Evolutionary conservation across 1,140 invertebrate genomes (phyloP).

Genomic region (Sitobion miscanthi): DNA sequence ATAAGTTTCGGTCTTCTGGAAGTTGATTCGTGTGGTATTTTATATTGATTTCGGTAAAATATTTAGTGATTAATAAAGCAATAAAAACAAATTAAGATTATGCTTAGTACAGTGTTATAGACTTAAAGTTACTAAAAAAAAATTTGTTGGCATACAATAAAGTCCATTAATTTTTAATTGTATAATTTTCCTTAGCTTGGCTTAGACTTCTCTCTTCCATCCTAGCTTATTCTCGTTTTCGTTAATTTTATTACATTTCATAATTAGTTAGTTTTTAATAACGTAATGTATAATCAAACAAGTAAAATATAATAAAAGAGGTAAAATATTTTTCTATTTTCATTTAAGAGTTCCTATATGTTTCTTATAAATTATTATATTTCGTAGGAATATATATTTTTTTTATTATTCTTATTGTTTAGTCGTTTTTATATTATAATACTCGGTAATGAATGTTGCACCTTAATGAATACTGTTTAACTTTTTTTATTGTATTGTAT

Average conservation of each 20-base stretch:
- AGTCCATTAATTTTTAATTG: background rate
- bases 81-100: background rate
- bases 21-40: too few species aligned
- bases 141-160: background rate
- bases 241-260: background rate
- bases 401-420: background rate
- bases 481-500: background rate
- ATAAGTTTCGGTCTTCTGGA: too few species aligned
- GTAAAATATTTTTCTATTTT: background rate
- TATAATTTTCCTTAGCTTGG: background rate
- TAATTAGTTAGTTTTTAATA: constrained; percentile 4
- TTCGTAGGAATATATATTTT: background rate
- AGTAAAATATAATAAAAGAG: background rate
- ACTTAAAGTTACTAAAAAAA: background rate
- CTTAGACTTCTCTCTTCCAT: background rate
- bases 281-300: background rate
- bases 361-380: background rate
- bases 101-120: background rate
- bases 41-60: too few species aligned
- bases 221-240: background rate
- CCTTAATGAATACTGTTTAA: background rate
- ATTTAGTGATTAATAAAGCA: background rate
- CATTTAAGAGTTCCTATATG: background rate
- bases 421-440: too few species aligned
- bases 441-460: background rate